phyloP scores from a whole-genome alignment of 2,113 vertebrate species.

The Rhinoptilus africanus region DNA sequence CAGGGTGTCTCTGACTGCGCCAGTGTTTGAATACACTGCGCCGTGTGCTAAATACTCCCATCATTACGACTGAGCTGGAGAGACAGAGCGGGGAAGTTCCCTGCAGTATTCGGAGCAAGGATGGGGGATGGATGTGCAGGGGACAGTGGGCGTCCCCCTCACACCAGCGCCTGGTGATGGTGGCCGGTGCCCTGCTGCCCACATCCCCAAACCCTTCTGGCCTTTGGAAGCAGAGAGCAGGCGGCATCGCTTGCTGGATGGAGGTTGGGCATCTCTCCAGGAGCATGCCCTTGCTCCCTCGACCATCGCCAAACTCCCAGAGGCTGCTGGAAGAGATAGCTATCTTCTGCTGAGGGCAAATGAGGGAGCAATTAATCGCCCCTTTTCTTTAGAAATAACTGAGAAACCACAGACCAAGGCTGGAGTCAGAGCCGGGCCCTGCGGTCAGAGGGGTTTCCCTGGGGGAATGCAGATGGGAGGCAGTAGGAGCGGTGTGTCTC shows the following conservation, averaged over 20 bases:
- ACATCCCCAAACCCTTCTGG: not conserved
- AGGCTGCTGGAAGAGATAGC: not conserved
- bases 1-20: slow-evolving; percentile 19
- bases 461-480: not conserved
- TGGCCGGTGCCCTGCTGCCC: not conserved
- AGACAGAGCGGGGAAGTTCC: not conserved
- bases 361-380: not conserved
- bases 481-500: not conserved
- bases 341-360: not conserved
- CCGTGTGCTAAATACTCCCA: slow-evolving; percentile 32
- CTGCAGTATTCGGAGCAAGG: accelerated
- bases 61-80: not conserved
- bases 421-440: not conserved
- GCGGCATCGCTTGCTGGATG: not conserved
- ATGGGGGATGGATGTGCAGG: not conserved
- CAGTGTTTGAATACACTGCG: not conserved
- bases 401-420: slow-evolving; percentile 5
- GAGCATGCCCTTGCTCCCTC: not conserved
- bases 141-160: not conserved
- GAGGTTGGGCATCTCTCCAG: not conserved
- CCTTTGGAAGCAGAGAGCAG: not conserved
- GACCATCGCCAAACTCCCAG: not conserved
- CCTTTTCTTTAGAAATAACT: not conserved
- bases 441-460: not conserved
- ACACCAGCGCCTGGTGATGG: accelerated